Base-by-base conservation (phyloP, 2,113 vertebrate species). In the Euleptes europaea region DNA sequence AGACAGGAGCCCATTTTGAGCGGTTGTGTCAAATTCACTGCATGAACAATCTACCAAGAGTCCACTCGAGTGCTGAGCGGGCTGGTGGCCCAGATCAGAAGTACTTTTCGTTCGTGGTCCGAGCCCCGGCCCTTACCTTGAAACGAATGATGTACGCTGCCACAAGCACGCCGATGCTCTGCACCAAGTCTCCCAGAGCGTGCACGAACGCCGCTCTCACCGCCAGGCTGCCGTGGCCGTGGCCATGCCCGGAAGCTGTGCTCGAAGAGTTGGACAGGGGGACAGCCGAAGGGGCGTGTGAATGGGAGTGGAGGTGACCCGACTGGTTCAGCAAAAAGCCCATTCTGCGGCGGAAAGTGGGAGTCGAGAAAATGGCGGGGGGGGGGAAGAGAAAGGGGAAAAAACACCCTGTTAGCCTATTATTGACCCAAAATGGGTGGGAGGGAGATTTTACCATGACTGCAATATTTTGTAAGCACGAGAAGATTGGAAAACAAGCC, bases 91-190 rank as follows among this genome's bases (percentile, higher is more conserved):
- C 13, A 54, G 74, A 60, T 13, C 3, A 35, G 78, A 67, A 66
- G 42, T 23, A 6, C 21, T 47, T 31, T 28, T n/a, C 5, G 60
- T 80, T 66, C 44, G 26, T 44, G 67, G 26, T 13, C 42, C 66
- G 1, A 51, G 67, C n/a, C 4, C n/a, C 1, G 3, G 15, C 31
- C 90, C 60, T n/a, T 86, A 99, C 99, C 98, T 99, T 99, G 60
- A 99, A 99, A 80, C 98, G 97, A 90, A 99, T 97, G 80, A 99
- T 96, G 90, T 99, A 99, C 0, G 99, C 98, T 21, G 99, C 99
- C 11, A 99, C 95, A 1, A 99, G 98, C 65, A 99, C 98, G 1
- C 99, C 98, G 1, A 99, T 92, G 51, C 99, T 99, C 91, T 99
- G 99, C 0, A 99, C 96, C 88, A 99, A 96, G 93, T 99, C 99